Percentiles rank a stretch among this genome's conserved stretches.
phyloP scores from a whole-genome alignment of 2,888 invertebrate genomes.

The Pyralis farinalis region DNA sequence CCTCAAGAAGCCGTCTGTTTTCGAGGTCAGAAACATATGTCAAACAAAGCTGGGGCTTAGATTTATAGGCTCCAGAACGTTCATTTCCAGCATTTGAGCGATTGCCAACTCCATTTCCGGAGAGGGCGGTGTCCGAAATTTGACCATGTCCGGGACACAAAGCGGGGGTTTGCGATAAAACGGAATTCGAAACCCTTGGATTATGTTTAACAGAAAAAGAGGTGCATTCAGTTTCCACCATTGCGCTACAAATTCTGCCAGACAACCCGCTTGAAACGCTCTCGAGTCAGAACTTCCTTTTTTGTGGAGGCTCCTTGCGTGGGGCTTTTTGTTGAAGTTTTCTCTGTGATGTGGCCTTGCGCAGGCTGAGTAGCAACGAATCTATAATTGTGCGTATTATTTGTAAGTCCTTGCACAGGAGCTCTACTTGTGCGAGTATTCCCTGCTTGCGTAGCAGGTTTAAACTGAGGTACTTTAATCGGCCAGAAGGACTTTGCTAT shows the following conservation, averaged over 20 bases:
- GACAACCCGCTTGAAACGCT: constrained; percentile 1
- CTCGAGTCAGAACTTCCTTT: too few relatives aligned
- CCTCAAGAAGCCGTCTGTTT: background rate
- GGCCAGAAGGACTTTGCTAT: constrained; percentile 10
- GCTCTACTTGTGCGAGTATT: constrained; percentile 13
- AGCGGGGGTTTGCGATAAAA: background rate
- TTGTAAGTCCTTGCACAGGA: too few relatives aligned
- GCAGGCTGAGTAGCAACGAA: too few relatives aligned
- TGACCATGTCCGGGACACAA: background rate
- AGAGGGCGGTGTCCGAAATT: background rate
- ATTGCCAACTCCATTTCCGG: background rate
- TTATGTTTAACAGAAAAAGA: background rate
- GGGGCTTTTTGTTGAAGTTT: too few relatives aligned
- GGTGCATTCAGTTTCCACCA: background rate
- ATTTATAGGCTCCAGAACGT: background rate
- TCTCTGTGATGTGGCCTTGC: constrained; percentile 8
- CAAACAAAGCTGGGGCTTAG: background rate
- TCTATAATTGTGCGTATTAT: too few relatives aligned
- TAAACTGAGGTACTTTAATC: too few relatives aligned
- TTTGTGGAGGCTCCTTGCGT: too few relatives aligned
- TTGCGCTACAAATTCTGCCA: background rate
- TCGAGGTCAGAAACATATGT: background rate
- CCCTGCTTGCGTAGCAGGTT: background rate
- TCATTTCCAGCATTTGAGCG: background rate
- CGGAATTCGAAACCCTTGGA: background rate